Percentiles rank a stretch among this genome's conserved stretches.
Evolutionary conservation across 2,888 invertebrate genomes (phyloP).

Genomic region (Tachina fera): DNA sequence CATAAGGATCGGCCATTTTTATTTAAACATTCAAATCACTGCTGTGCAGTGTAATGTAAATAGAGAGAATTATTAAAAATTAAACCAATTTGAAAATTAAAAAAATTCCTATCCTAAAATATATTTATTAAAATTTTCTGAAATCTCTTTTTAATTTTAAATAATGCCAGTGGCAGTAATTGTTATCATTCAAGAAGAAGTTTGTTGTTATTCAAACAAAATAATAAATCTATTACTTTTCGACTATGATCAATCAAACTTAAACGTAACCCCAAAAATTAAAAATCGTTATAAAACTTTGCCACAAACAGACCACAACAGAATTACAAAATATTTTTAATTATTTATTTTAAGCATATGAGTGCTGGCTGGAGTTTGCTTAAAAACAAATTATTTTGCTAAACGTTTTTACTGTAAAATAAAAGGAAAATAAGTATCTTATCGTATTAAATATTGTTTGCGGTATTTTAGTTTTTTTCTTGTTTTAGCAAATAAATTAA

Average conservation of each 20-base stretch:
- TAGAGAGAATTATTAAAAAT: too few relatives aligned
- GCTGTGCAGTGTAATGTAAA: too few relatives aligned
- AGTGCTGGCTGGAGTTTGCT: not conserved
- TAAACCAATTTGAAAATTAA: too few relatives aligned
- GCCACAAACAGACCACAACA: constrained; percentile 15
- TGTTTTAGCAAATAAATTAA: constrained; percentile 37
- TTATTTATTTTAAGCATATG: not conserved
- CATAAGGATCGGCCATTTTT: too few relatives aligned
- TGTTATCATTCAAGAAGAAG: too few relatives aligned
- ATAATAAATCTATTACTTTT: not conserved
- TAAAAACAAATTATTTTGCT: not conserved
- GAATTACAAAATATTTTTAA: not conserved
- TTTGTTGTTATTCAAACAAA: too few relatives aligned
- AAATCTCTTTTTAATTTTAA: too few relatives aligned
- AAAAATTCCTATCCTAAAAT: too few relatives aligned
- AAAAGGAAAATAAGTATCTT: constrained; percentile 3
- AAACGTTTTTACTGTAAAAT: too few relatives aligned
- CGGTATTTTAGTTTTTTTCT: not conserved
- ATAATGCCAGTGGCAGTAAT: too few relatives aligned
- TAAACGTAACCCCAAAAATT: not conserved
- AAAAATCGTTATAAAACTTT: not conserved
- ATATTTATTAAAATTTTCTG: too few relatives aligned
- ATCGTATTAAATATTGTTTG: constrained; percentile 18
- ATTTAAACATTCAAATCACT: too few relatives aligned
- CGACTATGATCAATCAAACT: not conserved